These are phyloP conservation scores for Acomys russatus DNA, from an alignment of 2,797 vertebrate genomes.

Conservation along the genomic window DNA sequence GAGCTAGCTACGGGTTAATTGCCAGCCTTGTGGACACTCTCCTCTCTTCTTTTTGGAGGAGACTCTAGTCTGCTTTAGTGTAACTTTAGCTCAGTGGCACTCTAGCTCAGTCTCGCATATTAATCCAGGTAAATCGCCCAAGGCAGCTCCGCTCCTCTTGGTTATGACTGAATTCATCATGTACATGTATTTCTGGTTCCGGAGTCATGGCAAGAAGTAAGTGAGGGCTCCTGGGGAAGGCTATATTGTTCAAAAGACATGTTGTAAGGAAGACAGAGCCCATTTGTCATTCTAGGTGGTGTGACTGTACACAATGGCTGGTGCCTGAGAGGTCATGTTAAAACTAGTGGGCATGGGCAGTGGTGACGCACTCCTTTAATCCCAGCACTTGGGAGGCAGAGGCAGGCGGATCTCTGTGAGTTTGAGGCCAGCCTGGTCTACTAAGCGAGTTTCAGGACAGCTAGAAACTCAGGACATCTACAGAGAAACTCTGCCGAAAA, in stretches of 20 bases:
- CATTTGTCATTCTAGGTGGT: background rate
- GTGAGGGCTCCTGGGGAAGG: background rate
- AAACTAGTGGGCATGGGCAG: background rate
- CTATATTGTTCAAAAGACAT: background rate
- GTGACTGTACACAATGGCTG: background rate
- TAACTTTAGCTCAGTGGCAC: background rate
- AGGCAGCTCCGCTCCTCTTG: background rate
- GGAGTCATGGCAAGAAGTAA: background rate
- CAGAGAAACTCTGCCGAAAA: no score
- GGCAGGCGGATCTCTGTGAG: no score
- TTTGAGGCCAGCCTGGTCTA: no score
- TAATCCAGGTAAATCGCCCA: background rate
- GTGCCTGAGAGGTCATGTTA: background rate
- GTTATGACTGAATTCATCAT: background rate
- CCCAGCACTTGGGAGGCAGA: no score
- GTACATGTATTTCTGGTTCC: background rate
- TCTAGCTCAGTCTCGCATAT: background rate
- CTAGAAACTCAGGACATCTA: no score
- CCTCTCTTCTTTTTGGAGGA: background rate
- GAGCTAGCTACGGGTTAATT: background rate
- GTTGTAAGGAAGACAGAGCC: background rate
- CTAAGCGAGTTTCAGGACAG: no score
- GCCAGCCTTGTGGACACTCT: background rate
- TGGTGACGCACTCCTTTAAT: no score
- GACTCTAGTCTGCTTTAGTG: background rate